A percentile compares a stretch with the other conserved stretches of the same genome.
These are phyloP conservation scores for Porites cylindrica DNA, from an alignment of 92 coral and sea anemone species.

Conservation along the genomic window DNA sequence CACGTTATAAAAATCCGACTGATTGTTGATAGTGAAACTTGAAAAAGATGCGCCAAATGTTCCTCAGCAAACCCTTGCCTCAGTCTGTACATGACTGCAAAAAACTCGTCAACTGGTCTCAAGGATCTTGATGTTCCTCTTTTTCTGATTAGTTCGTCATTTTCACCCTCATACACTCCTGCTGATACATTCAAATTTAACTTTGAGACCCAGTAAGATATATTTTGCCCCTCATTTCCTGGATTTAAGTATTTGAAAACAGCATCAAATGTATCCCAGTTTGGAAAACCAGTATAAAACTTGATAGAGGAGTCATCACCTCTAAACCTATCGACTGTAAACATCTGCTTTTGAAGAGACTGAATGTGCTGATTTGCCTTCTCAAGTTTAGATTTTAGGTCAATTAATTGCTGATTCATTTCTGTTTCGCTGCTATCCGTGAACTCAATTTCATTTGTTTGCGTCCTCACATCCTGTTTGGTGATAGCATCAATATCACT, in stretches of 20 bases:
- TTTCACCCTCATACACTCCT: neutral
- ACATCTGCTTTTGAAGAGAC: conserved; percentile 20
- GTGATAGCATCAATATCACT: too few species aligned
- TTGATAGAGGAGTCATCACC: conserved; percentile 13
- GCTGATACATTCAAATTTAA: neutral
- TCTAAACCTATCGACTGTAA: conserved; percentile 21
- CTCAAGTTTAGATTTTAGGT: conserved; percentile 24
- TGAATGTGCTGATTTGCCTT: conserved; percentile 10
- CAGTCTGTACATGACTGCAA: neutral
- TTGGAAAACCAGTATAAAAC: conserved; percentile 70
- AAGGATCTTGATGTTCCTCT: neutral
- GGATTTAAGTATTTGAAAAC: conserved; percentile 38
- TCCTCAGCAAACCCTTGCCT: conserved; percentile 14
- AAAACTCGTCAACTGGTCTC: neutral
- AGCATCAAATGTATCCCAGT: conserved; percentile 46
- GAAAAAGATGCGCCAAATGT: conserved; percentile 63
- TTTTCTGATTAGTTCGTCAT: neutral
- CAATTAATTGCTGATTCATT: conserved; percentile 31
- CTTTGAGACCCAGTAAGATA: conserved; percentile 31
- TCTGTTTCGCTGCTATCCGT: neutral
- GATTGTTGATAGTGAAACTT: conserved; percentile 55
- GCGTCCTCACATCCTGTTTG: too few species aligned
- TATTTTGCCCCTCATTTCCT: conserved; percentile 14
- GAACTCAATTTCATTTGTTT: neutral
- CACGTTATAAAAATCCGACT: conserved; percentile 41